These are phyloP conservation scores for Drosophila bipectinata DNA, from an alignment of 1,140 invertebrate genomes.

Conservation along the genomic window DNA sequence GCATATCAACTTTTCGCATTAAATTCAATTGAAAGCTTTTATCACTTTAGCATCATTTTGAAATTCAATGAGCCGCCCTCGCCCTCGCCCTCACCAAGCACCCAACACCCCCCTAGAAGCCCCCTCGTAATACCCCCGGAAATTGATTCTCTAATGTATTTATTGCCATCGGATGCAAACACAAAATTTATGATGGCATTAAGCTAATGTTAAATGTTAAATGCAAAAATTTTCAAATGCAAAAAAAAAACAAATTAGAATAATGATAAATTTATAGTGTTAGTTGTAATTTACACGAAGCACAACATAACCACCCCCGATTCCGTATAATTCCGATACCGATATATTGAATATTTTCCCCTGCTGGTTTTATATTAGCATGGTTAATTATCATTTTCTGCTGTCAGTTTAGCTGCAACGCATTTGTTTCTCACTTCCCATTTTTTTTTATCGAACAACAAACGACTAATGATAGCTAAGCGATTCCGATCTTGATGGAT, in stretches of 20 bases:
- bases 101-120: neutral
- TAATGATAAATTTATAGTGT: conserved; percentile 65
- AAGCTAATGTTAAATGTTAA: conserved; percentile 69
- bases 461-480: conserved; percentile 16
- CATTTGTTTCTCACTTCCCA: conserved; percentile 17
- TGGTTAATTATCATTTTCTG: conserved; percentile 12
- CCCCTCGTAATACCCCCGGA: neutral
- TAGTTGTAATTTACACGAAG: conserved; percentile 74
- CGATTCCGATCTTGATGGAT: conserved; percentile 23
- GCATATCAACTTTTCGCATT: conserved; percentile 82
- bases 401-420: conserved; percentile 27
- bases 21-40: conserved; percentile 81
- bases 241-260: conserved; percentile 19
- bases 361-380: conserved; percentile 2
- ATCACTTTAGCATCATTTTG: conserved; percentile 74
- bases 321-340: conserved; percentile 5
- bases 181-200: conserved; percentile 78
- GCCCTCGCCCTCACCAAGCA: conserved; percentile 6
- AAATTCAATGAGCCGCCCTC: conserved; percentile 74
- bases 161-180: conserved; percentile 57
- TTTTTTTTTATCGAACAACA: conserved; percentile 17
- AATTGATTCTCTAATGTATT: conserved; percentile 57
- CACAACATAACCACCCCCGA: conserved; percentile 35
- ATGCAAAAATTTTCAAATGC: conserved; percentile 21
- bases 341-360: neutral